Evolutionary conservation across 2,113 vertebrate species (phyloP).

Genomic region (Gracilinanus agilis): DNA sequence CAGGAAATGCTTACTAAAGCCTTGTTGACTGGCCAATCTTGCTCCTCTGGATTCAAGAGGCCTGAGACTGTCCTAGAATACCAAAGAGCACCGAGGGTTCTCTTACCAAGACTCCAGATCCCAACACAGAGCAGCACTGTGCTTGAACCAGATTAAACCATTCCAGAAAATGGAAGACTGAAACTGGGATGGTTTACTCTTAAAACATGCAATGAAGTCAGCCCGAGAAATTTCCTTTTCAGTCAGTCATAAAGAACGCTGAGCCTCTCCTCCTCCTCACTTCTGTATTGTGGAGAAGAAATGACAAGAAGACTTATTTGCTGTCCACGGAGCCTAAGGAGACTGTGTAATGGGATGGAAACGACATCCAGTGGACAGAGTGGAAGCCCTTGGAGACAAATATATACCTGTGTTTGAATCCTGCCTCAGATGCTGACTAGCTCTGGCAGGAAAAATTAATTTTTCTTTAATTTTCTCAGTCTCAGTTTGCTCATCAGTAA

Average conservation of each 20-base stretch:
- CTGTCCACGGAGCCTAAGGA: not conserved
- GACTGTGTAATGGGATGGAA: not conserved
- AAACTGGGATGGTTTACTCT: not conserved
- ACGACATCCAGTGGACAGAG: not conserved
- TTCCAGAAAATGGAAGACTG: not conserved
- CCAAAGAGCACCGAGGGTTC: not conserved
- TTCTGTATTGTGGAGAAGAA: not conserved
- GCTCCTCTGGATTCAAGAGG: not conserved
- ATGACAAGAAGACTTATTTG: not conserved
- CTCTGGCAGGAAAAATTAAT: not conserved
- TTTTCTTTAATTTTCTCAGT: not conserved
- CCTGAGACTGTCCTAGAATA: not conserved
- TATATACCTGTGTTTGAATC: not conserved
- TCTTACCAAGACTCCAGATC: not conserved
- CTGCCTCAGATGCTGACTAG: not conserved
- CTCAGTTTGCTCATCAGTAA: not conserved
- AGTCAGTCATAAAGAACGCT: not conserved
- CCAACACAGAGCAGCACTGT: not conserved
- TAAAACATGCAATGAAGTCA: slow-evolving; percentile 21
- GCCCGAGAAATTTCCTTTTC: not conserved
- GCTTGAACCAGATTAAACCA: not conserved
- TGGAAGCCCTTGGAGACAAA: accelerated
- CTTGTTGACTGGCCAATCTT: not conserved
- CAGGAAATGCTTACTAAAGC: not conserved
- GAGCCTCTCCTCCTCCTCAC: not conserved